Conservation (phyloP, 2,888 invertebrate genomes). For the Mystacides longicornis region DNA sequence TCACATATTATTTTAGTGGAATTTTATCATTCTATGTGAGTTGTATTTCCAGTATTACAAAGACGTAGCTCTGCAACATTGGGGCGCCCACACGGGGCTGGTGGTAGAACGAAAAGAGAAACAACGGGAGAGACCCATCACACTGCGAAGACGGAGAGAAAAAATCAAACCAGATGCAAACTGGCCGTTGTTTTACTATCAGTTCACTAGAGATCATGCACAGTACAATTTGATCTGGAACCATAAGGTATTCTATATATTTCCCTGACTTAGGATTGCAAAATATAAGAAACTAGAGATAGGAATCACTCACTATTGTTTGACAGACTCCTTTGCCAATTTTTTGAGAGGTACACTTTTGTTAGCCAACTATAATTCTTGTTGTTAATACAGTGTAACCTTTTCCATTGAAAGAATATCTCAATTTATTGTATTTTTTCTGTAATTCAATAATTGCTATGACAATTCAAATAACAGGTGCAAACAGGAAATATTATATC, state of each 20-base stretch:
- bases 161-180: conserved; percentile 80
- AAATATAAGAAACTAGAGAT: too few relatives aligned
- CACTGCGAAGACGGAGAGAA: conserved; percentile 83
- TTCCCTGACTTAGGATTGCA: too few relatives aligned
- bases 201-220: conserved; percentile 89
- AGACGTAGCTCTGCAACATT: conserved; percentile 61
- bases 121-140: conserved; percentile 76
- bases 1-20: conserved; percentile 1
- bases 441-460: too few relatives aligned
- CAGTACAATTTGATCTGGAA: conserved; percentile 98
- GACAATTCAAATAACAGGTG: too few relatives aligned
- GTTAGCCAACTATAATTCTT: too few relatives aligned
- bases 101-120: conserved; percentile 49
- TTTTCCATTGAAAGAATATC: too few relatives aligned
- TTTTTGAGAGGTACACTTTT: too few relatives aligned
- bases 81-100: conserved; percentile 57
- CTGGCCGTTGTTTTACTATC: conserved; percentile 92
- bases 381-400: too few relatives aligned
- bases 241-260: conserved; percentile 86
- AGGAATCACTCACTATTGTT: too few relatives aligned
- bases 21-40: background rate
- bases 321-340: too few relatives aligned
- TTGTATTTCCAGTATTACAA: conserved; percentile 50
- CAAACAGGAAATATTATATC: too few relatives aligned
- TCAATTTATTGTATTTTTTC: too few relatives aligned